Evolutionary conservation across 2,113 vertebrate genomes (phyloP), one percentile per base, ranked within the genome.

Genomic region (Chascanopsetta lugubris): DNA sequence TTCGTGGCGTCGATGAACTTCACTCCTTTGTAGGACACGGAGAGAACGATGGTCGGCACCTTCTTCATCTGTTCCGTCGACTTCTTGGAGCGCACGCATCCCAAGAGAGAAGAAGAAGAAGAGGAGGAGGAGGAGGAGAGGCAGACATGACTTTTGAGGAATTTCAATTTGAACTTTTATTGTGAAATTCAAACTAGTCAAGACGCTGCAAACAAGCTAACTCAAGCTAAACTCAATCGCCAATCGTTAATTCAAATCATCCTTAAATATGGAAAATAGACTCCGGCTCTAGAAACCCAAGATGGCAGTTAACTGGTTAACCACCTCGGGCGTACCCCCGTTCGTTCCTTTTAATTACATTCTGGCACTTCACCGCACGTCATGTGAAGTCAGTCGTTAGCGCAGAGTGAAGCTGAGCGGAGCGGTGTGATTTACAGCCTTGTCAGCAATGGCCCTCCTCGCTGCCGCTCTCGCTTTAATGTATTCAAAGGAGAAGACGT

Each of bases 61-160:
- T 99, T 99, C 91, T 99, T 99, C 97, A 99, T 98, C 87, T 99
- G 97, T 92, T 99, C 97, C 34, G 97, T 96, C 75, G 97, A 98
- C 93, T 99, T 99, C 97, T 99, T 84, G 89, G 89, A 93, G 51
- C 4, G 55, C 72, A n/a, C 51, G 56, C 18, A 59, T 59, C 65
- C 47, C 0, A 18, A 46, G 42, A 65, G 34, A 50, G 6, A 18
- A 62, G 55, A 25, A 58, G 9, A 55, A 6, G 49, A 36, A 40
- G 8, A 61, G 24, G 6, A 70, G 32, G 10, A 57, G 9, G 50
- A 42, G 27, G 10, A 61, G 24, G 7, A 70, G 42, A 46, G 42
- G 73, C 48, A 64, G 32, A 51, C 26, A n/a, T 77, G 21, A 84
- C 48, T 70, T 42, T 51, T 48, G 3, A 53, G 53, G 32, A 2